phyloP scores from a whole-genome alignment of 2,888 invertebrate genomes.

The Acleris emargana region DNA sequence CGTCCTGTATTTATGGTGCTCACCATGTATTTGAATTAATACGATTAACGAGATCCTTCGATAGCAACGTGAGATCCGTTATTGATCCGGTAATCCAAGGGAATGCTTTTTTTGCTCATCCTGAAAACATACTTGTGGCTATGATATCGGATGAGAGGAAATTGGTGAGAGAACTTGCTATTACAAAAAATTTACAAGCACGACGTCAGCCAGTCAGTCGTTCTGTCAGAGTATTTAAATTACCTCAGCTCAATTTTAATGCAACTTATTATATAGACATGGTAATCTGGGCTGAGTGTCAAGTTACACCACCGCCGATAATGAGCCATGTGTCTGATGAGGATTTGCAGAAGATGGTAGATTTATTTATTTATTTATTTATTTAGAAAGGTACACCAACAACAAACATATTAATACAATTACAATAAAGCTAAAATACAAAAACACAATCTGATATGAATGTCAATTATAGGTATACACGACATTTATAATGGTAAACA shows the following conservation, averaged over 20 bases:
- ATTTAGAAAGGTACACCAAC: too few species aligned
- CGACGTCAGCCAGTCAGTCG: background rate
- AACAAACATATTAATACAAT: too few species aligned
- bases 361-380: too few species aligned
- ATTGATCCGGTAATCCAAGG: slow-evolving; percentile 12
- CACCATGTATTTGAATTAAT: slow-evolving; percentile 11
- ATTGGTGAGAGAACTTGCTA: background rate
- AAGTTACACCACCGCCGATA: slow-evolving; percentile 6
- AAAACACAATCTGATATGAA: too few species aligned
- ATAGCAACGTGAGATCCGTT: slow-evolving; percentile 8
- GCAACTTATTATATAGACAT: slow-evolving; percentile 5
- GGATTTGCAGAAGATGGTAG: background rate
- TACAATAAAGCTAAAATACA: too few species aligned
- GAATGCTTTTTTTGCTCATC: slow-evolving; percentile 13
- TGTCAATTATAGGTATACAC: too few species aligned
- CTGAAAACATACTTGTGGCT: slow-evolving; percentile 1
- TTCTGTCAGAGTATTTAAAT: slow-evolving; percentile 8
- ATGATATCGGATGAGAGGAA: slow-evolving; percentile 11
- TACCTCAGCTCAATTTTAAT: slow-evolving; percentile 11
- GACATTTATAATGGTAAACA: too few species aligned
- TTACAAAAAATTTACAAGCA: background rate
- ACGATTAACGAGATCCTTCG: background rate
- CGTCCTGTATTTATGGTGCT: slow-evolving; percentile 2
- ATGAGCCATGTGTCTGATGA: slow-evolving; percentile 8
- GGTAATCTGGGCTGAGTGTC: slow-evolving; percentile 13